These are phyloP conservation scores for Triplophysa rosa DNA, from an alignment of 2,113 vertebrate species.

Conservation along the genomic window DNA sequence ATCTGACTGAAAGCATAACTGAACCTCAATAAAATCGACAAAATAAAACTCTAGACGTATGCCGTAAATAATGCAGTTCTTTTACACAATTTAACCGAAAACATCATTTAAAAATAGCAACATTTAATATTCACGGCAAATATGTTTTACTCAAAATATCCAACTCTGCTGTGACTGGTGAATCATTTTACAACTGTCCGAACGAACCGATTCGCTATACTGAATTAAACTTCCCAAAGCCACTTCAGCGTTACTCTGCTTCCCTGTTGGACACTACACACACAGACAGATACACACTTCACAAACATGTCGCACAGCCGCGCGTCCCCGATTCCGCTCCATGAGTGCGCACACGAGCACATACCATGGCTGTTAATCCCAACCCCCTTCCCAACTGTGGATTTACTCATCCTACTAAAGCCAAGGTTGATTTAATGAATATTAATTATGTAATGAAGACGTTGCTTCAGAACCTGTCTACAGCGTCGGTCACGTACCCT, in stretches of 20 bases:
- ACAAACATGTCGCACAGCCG: slow-evolving; percentile 69
- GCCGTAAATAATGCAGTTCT: no score
- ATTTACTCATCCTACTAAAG: slow-evolving; percentile 31
- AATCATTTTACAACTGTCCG: not conserved
- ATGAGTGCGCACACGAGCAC: slow-evolving; percentile 64
- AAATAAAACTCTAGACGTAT: no score
- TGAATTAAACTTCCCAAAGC: slow-evolving; percentile 30
- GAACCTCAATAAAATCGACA: no score
- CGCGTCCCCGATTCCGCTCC: slow-evolving; percentile 58
- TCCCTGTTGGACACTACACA: slow-evolving; percentile 61
- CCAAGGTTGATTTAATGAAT: not conserved
- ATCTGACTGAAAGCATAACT: not conserved
- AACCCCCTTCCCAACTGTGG: slow-evolving; percentile 54
- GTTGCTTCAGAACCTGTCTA: not conserved
- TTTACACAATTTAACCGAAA: no score
- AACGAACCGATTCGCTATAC: slow-evolving; percentile 17
- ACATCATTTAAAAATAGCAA: no score
- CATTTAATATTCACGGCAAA: no score
- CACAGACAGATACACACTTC: not conserved
- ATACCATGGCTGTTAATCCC: slow-evolving; percentile 72
- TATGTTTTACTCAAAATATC: no score
- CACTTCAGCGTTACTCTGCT: slow-evolving; percentile 53
- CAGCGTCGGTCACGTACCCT: not conserved
- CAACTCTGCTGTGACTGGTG: not conserved
- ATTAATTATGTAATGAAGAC: not conserved